Conservation (phyloP, 2,888 invertebrate genomes). For the Odontomyia ornata region DNA sequence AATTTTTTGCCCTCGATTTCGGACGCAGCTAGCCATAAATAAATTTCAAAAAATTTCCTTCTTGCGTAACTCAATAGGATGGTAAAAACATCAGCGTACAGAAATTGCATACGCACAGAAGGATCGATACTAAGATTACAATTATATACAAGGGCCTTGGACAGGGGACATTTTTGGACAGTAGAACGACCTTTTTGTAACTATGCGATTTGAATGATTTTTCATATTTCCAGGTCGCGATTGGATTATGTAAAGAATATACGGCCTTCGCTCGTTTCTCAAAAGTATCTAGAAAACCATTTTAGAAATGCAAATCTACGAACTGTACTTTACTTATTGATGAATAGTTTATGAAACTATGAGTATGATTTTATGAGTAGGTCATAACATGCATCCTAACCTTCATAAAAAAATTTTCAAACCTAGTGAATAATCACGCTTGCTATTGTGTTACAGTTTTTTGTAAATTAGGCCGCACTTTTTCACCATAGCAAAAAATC, state of each 20-base stretch:
- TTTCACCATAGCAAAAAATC: conserved; percentile 21
- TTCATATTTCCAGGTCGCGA: conserved; percentile 34
- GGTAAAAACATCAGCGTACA: conserved; percentile 1
- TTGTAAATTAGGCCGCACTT: conserved; percentile 17
- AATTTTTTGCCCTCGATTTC: conserved; percentile 33
- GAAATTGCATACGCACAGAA: background rate
- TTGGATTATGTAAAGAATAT: conserved; percentile 1
- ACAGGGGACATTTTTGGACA: background rate
- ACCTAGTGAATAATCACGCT: background rate
- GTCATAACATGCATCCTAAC: background rate
- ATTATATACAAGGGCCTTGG: conserved; percentile 21
- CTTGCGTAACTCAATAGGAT: conserved; percentile 26
- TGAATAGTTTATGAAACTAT: no score
- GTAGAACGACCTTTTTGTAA: conserved; percentile 15
- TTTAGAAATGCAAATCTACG: no score
- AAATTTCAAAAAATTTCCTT: conserved; percentile 15
- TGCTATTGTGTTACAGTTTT: conserved; percentile 8
- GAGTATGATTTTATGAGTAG: no score
- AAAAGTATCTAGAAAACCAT: background rate
- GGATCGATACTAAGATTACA: background rate
- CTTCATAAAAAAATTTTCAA: conserved; percentile 17
- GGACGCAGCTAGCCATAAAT: conserved; percentile 25
- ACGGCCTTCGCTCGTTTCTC: background rate
- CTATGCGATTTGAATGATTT: background rate
- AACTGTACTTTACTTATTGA: no score